A percentile compares a stretch with the other conserved stretches of the same genome.
These are phyloP conservation scores for Porites lobata DNA, from an alignment of 92 coral and sea anemone species.

Conservation along the genomic window DNA sequence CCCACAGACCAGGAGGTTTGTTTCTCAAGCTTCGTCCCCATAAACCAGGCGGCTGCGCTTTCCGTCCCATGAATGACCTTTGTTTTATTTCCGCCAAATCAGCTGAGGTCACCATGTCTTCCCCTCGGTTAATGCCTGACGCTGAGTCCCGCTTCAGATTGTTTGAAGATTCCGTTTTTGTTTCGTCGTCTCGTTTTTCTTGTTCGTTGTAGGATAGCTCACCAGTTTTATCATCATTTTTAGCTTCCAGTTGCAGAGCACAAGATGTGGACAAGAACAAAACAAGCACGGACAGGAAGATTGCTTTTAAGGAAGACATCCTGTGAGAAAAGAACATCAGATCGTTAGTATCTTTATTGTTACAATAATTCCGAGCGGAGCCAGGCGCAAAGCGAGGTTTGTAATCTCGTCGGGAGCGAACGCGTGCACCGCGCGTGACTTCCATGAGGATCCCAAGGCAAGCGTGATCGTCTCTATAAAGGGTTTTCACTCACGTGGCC, in stretches of 20 bases:
- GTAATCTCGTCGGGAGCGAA: too few relatives aligned
- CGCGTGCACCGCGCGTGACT: too few relatives aligned
- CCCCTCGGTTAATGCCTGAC: too few relatives aligned
- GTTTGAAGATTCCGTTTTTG: background rate
- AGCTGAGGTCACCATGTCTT: too few relatives aligned
- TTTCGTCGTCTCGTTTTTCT: constrained; percentile 8
- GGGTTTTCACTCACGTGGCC: too few relatives aligned
- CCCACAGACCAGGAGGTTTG: background rate
- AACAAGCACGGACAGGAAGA: constrained; percentile 16
- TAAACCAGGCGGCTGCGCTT: background rate
- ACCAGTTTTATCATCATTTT: background rate
- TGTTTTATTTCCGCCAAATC: too few relatives aligned
- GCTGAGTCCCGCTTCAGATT: background rate
- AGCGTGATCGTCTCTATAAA: too few relatives aligned
- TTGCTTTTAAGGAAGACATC: constrained; percentile 32
- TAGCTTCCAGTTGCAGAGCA: constrained; percentile 15
- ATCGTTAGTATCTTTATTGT: background rate
- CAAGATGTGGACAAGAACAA: constrained; percentile 5
- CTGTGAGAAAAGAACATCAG: background rate
- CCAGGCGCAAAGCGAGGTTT: too few relatives aligned
- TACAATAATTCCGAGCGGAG: too few relatives aligned
- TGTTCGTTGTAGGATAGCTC: background rate
- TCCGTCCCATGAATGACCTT: too few relatives aligned
- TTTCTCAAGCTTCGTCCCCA: background rate
- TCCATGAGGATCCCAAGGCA: too few relatives aligned